Conservation (phyloP, 2,797 vertebrate species). For the Anguilla marmorata region DNA sequence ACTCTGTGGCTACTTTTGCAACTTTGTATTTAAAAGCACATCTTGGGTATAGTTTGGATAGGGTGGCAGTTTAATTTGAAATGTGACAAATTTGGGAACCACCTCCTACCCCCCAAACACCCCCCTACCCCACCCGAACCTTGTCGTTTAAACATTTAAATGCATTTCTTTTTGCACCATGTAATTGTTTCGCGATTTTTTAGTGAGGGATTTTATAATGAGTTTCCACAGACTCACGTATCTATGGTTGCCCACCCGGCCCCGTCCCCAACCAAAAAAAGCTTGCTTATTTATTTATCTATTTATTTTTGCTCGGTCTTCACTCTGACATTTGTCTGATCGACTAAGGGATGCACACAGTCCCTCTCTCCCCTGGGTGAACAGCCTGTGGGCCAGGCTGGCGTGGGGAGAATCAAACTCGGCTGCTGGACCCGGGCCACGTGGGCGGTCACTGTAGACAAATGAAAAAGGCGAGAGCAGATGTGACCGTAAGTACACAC, state of each 20-base stretch:
- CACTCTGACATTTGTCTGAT: neutral
- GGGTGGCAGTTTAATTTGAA: too few species aligned
- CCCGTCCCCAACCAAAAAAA: neutral
- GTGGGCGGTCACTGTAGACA: slow-evolving; percentile 38
- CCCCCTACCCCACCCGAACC: neutral
- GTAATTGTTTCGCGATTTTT: neutral
- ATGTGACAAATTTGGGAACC: neutral
- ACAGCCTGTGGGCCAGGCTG: neutral
- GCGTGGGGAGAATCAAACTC: neutral
- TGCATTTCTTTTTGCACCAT: neutral
- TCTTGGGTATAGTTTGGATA: too few species aligned
- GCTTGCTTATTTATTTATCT: neutral
- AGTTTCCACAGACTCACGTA: neutral
- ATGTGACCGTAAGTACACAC: slow-evolving; percentile 26
- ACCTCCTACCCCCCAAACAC: neutral
- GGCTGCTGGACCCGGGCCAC: slow-evolving; percentile 39
- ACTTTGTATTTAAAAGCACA: neutral
- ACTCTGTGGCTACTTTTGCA: neutral
- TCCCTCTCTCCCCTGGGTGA: neutral
- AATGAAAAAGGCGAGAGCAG: slow-evolving; percentile 49
- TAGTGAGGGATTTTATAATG: neutral
- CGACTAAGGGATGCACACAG: neutral
- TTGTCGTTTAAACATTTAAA: neutral
- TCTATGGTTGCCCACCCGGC: neutral
- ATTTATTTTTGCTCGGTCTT: neutral